Percentiles rank a stretch among this genome's conserved stretches.
Conservation (phyloP, 2,113 vertebrate species). For the Etheostoma cragini region DNA sequence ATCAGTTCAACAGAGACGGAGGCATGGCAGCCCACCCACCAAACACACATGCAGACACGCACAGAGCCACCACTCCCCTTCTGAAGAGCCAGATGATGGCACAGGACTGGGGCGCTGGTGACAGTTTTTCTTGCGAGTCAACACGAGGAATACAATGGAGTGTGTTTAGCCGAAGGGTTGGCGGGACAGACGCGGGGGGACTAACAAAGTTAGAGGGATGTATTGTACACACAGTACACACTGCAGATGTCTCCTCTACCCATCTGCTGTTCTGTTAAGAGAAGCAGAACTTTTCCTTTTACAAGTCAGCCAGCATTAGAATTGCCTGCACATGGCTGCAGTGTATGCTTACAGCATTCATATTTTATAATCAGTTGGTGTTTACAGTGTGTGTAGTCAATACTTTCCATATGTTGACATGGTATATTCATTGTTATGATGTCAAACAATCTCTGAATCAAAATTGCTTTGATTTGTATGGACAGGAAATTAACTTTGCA, state of each 20-base stretch:
- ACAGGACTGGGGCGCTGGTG: conserved; percentile 52
- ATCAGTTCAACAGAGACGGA: conserved; percentile 59
- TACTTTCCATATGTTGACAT: not conserved
- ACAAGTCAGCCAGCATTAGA: not conserved
- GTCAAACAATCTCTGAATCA: not conserved
- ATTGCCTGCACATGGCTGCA: not conserved
- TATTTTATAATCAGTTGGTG: not conserved
- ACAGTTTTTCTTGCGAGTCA: conserved; percentile 66
- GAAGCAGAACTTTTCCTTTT: conserved; percentile 14
- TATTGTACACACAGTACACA: conserved; percentile 47
- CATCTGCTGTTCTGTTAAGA: conserved; percentile 48
- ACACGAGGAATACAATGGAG: conserved; percentile 63
- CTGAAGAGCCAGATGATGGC: conserved; percentile 65
- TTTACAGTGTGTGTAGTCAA: not conserved
- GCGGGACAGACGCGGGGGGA: conserved; percentile 40
- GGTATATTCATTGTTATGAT: not conserved
- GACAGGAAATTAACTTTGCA: not conserved
- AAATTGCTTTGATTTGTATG: not conserved
- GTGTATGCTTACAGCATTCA: not conserved
- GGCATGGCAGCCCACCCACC: conserved; percentile 67
- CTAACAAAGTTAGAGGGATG: conserved; percentile 42
- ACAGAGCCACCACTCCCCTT: conserved; percentile 33
- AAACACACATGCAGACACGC: conserved; percentile 49
- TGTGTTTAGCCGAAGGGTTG: conserved; percentile 67
- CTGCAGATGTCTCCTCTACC: conserved; percentile 60